Evolutionary conservation across 1,140 invertebrate genomes (phyloP).

Genomic region (Acromyrmex echinatior): DNA sequence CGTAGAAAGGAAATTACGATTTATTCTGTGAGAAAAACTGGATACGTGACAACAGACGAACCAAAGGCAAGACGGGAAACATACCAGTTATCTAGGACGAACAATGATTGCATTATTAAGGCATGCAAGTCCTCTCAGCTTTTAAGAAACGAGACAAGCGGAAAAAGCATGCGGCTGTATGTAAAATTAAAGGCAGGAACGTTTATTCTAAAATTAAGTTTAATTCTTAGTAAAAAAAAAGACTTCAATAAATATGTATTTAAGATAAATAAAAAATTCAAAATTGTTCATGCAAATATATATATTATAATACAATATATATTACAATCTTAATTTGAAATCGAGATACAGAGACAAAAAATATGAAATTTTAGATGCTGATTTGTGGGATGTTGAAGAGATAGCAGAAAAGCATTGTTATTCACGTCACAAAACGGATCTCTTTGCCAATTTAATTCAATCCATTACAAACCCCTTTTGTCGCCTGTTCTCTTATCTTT

Average conservation of each 20-base stretch:
- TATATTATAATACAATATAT: not conserved
- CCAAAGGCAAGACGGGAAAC: constrained; percentile 1
- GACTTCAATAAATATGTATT: not conserved
- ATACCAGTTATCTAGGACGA: constrained; percentile 7
- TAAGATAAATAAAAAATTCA: not conserved
- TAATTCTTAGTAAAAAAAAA: not conserved
- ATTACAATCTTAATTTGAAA: constrained; percentile 6
- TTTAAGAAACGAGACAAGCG: not conserved
- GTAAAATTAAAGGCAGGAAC: not conserved
- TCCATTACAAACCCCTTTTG: constrained; percentile 28
- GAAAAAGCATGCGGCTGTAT: not conserved
- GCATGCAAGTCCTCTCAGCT: not conserved
- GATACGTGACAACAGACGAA: not conserved
- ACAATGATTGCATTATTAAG: constrained; percentile 15
- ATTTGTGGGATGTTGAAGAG: not conserved
- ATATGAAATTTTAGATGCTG: constrained; percentile 3
- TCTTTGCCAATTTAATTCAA: constrained; percentile 56
- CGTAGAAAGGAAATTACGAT: constrained; percentile 48
- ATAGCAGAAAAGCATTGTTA: constrained; percentile 10
- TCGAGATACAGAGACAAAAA: constrained; percentile 4
- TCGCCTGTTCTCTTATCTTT: not conserved
- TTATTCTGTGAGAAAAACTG: constrained; percentile 29
- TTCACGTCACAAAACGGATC: not conserved
- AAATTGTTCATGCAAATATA: not conserved
- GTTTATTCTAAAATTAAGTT: not conserved